phyloP scores from a whole-genome alignment of 2,888 invertebrate species.

The Brenthis hecate region DNA sequence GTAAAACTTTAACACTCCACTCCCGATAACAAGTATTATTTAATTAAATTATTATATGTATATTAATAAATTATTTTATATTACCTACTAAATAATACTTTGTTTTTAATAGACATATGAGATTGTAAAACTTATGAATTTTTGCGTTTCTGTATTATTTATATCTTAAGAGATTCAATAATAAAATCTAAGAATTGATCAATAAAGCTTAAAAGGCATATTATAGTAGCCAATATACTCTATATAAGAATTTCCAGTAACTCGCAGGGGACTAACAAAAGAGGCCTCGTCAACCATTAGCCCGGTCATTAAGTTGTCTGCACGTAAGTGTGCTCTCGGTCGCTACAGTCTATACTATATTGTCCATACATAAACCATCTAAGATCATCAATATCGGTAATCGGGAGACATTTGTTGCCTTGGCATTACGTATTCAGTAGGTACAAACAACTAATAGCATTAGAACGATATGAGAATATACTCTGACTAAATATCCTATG shows the following conservation, averaged over 20 bases:
- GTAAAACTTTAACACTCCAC: no score
- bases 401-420: slow-evolving; percentile 18
- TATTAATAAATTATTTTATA: no score
- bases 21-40: no score
- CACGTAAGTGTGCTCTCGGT: slow-evolving; percentile 52
- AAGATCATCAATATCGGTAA: slow-evolving; percentile 31
- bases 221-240: slow-evolving; percentile 23
- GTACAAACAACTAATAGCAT: neutral
- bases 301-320: slow-evolving; percentile 57
- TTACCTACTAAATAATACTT: no score
- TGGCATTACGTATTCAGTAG: neutral
- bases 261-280: slow-evolving; percentile 52
- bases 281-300: slow-evolving; percentile 55
- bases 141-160: neutral
- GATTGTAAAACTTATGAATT: neutral
- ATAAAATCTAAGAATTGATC: neutral
- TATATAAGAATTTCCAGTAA: slow-evolving; percentile 43
- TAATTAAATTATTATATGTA: no score
- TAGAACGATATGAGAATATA: no score
- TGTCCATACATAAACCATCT: slow-evolving; percentile 32
- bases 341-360: slow-evolving; percentile 35
- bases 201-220: slow-evolving; percentile 18
- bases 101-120: neutral
- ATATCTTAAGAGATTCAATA: slow-evolving; percentile 1
- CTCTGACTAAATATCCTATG: no score